Evolutionary conservation across 2,113 vertebrate species (phyloP), one percentile per base, ranked within the genome.

Genomic region (Oceanites oceanicus): DNA sequence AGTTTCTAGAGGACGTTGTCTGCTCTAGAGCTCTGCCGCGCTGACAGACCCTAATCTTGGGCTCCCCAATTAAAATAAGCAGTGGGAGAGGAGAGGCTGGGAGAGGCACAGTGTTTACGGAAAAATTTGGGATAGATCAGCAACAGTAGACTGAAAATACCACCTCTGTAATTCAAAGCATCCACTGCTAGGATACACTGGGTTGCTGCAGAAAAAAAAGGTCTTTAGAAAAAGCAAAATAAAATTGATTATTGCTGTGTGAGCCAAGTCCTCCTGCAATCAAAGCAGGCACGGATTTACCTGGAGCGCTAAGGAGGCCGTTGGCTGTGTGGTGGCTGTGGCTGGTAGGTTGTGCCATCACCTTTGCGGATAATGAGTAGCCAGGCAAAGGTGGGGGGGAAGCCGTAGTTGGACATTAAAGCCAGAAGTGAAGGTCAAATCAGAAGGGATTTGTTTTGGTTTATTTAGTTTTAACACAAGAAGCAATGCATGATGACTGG

Each of bases 401-500:
- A 21, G 38, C 17, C 20, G 21, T 14, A 52, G 21, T 0, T 59
- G 56, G 62, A 13, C 13, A 14, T 16, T 9, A 86, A 53, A 92
- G 42, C 32, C 65, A 65, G n/a, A 66, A 70, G 21, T 8, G 34
- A 75, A 44, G 32, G 58, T 63, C 36, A 32, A 40, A 59, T 53
- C 34, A 63, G 70, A 50, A 92, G 13, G 25, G 0, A 11, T 72
- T 92, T 68, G 7, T 5, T 18, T 63, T 38, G 6, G 3, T 38
- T 85, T 58, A 16, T 32, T 75, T 47, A 14, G 8, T 71, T 86
- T 79, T 42, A 75, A 53, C 4, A 4, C 52, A 63, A 40, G 13
- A n/a, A 73, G 15, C 29, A n/a, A 3, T 40, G 27, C 19, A 15
- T 1, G 3, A 22, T 15, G 68, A 17, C 9, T 82, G 0, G 0